A percentile compares a stretch with the other conserved stretches of the same genome.
Evolutionary conservation across 2,797 vertebrate genomes (phyloP).

Genomic region (Anniella stebbinsi): DNA sequence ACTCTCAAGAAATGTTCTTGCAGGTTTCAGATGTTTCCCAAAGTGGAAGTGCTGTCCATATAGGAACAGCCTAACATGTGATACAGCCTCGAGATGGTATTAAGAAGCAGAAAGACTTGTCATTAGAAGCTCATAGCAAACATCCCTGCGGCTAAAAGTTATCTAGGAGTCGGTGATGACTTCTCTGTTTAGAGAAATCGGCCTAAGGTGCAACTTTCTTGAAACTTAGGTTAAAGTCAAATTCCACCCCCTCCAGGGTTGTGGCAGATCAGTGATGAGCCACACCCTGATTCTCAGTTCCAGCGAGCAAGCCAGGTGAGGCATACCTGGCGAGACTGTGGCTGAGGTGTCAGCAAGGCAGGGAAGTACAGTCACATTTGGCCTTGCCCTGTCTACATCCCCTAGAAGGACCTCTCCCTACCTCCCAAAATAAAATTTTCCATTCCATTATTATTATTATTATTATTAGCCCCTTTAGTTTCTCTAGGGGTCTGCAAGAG

Average conservation of each 20-base stretch:
- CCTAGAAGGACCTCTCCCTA: neutral
- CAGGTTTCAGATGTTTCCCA: neutral
- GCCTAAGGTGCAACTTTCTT: slow-evolving; percentile 19
- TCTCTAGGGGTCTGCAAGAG: fast-evolving
- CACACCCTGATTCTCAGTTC: slow-evolving; percentile 35
- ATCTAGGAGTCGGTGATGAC: neutral
- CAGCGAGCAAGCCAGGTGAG: slow-evolving; percentile 65
- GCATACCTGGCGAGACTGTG: slow-evolving; percentile 57
- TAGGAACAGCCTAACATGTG: neutral
- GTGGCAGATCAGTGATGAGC: neutral
- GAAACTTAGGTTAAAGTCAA: slow-evolving; percentile 10
- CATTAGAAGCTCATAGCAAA: neutral
- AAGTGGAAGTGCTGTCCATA: neutral
- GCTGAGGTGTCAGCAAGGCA: slow-evolving; percentile 62
- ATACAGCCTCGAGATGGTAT: neutral
- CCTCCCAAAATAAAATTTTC: neutral
- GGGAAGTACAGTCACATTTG: slow-evolving; percentile 59
- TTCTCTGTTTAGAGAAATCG: neutral
- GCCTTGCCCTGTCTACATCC: slow-evolving; percentile 32
- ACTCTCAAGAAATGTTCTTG: neutral
- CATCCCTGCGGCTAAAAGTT: neutral
- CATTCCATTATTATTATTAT: neutral
- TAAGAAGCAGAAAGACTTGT: neutral
- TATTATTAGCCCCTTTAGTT: fast-evolving
- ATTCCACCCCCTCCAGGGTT: slow-evolving; percentile 26